These are phyloP conservation scores for Acrocephalus scirpaceus DNA, from an alignment of 2,797 vertebrate genomes.

Conservation along the genomic window DNA sequence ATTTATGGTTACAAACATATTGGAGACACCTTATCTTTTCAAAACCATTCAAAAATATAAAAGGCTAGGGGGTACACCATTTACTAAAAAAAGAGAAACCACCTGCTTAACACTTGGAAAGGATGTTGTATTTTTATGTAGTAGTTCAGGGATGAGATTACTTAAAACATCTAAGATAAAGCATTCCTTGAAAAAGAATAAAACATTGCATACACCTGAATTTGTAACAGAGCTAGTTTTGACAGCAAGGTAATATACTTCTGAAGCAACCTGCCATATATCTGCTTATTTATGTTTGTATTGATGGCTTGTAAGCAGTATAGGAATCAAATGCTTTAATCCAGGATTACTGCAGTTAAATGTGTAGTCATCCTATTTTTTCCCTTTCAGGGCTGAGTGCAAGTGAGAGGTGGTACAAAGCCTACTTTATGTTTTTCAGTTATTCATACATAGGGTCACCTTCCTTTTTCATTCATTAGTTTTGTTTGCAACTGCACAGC, in stretches of 20 bases:
- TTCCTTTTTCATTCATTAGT: background rate
- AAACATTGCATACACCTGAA: background rate
- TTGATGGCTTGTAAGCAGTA: slow-evolving; percentile 4
- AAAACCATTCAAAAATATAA: slow-evolving; percentile 4
- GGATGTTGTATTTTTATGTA: background rate
- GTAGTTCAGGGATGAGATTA: background rate
- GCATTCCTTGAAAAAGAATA: background rate
- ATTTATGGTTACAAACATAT: background rate
- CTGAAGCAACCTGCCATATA: background rate
- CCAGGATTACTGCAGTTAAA: background rate
- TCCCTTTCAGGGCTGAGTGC: background rate
- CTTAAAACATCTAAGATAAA: background rate
- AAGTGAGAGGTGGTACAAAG: background rate
- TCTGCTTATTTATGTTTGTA: slow-evolving; percentile 18
- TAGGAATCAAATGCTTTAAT: slow-evolving; percentile 20
- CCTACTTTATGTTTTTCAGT: background rate
- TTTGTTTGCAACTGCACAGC: background rate
- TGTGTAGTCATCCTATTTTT: background rate
- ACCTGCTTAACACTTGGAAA: background rate
- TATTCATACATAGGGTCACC: background rate
- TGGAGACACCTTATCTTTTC: slow-evolving; percentile 6
- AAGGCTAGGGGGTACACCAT: background rate
- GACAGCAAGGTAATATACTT: background rate
- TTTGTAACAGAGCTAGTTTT: slow-evolving; percentile 22
- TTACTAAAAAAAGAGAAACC: background rate